Base-by-base conservation (phyloP, 1,140 invertebrate genomes). In the Contarinia nasturtii region DNA sequence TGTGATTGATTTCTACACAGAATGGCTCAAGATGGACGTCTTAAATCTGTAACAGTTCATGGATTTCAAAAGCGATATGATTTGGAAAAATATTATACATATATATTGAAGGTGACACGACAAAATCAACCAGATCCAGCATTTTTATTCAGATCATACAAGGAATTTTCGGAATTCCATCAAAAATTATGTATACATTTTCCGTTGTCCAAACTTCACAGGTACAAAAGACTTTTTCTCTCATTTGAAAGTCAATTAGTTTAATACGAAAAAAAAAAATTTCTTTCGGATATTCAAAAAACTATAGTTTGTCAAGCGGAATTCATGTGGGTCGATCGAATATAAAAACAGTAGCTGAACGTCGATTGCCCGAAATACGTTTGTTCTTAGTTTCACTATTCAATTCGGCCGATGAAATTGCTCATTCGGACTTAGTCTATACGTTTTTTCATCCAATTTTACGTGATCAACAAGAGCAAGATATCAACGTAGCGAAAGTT, bases 71-170 rank as follows among this genome's bases (percentile, higher is more conserved):
- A 98, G 64, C 77, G 90, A 52, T 95, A 94, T 61, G 88, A 90
- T 64, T 92, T 92, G 19, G 92, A 97, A 59, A 98, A 98, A 69
- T 91, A 94, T 69, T 98, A 98, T 65, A 89, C 96, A 57, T 98
- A 94, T 63, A 84, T 93, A 54, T 65, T 98, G 40, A 75, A 80
- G 54, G 82, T 98, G 40, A 80, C 81, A 53, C 71, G 94, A 47
- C 82, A 85, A 53, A 79, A 80, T 47, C 81, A 92, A 59, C 74
- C 75, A 8, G 87, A 92, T 56, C 79, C 86, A 1, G 78, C 81
- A 45, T 82, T 86, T 57, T 68, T 98, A 27, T 92, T 93, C 61
- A 77, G 94, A 46, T 86, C 87, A 1, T 98, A 93, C 64, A 86
- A 89, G 55, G 93, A 98, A 66, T 97, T 98, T 66, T 82, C 83